phyloP scores from a whole-genome alignment of 1,140 invertebrate genomes.

The Acyrthosiphon pisum region DNA sequence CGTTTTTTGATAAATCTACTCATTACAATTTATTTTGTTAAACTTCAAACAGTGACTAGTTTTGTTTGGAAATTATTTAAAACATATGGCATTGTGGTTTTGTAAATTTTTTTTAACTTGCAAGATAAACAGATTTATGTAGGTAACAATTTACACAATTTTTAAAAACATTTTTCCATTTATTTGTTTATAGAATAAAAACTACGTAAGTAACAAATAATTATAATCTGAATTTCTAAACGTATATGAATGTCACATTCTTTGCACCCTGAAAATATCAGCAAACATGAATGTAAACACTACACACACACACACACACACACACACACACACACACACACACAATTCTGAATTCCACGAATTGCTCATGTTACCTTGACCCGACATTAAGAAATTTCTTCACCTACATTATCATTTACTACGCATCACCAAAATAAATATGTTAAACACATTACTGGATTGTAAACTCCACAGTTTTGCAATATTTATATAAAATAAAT shows the following conservation, averaged over 20 bases:
- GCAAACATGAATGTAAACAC: background rate
- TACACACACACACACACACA: background rate
- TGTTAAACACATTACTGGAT: background rate
- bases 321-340: background rate
- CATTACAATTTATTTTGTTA: background rate
- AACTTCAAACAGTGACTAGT: background rate
- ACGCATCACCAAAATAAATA: background rate
- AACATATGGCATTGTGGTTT: background rate
- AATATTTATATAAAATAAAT: background rate
- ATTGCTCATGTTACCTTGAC: conserved; percentile 14
- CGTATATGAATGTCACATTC: background rate
- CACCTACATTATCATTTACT: background rate
- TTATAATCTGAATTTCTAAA: background rate
- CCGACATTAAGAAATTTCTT: background rate
- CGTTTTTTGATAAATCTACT: background rate
- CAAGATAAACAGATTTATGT: background rate
- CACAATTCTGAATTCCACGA: conserved; percentile 27
- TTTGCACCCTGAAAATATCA: conserved; percentile 16
- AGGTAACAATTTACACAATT: background rate
- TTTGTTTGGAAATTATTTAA: background rate
- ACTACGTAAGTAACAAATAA: background rate
- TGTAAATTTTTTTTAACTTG: background rate
- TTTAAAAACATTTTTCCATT: background rate
- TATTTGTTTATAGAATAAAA: background rate
- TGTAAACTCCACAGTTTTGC: background rate